These are phyloP conservation scores for Enteromius paludinosus DNA, from an alignment of 2,797 vertebrate species.

Conservation along the genomic window DNA sequence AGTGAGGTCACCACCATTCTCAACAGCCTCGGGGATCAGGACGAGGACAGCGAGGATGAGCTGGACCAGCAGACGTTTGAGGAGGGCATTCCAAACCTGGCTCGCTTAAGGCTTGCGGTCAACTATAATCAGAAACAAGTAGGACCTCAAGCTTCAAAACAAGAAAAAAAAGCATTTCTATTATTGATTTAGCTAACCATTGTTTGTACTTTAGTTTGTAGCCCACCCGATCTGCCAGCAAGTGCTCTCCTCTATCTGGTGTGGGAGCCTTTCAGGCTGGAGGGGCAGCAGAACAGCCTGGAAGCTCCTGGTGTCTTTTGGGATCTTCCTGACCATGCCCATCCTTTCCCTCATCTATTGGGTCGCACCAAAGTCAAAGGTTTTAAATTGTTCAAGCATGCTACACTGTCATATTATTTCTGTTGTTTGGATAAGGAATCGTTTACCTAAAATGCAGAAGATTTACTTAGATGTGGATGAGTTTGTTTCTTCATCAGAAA, in stretches of 20 bases:
- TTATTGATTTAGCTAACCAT: not conserved
- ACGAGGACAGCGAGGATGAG: constrained; percentile 74
- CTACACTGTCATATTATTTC: not conserved
- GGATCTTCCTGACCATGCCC: constrained; percentile 90
- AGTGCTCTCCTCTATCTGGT: constrained; percentile 93
- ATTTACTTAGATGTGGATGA: not conserved
- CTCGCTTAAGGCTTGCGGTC: constrained; percentile 85
- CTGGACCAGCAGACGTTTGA: constrained; percentile 84
- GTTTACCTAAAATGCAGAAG: not conserved
- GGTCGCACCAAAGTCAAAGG: constrained; percentile 89
- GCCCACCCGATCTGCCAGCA: constrained; percentile 94
- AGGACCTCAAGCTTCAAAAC: not conserved
- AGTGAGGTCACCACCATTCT: constrained; percentile 89
- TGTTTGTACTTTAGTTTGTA: constrained; percentile 81
- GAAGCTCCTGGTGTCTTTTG: constrained; percentile 85
- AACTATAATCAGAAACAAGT: constrained; percentile 91
- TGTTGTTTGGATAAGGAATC: not conserved
- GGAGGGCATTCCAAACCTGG: constrained; percentile 89
- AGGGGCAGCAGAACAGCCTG: constrained; percentile 85
- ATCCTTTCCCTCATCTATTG: constrained; percentile 88
- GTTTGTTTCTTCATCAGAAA: not conserved
- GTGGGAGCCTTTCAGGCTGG: constrained; percentile 87
- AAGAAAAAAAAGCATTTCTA: not conserved
- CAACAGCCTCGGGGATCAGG: constrained; percentile 75
- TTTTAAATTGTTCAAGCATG: constrained; percentile 50